A percentile compares a stretch with the other conserved stretches of the same genome.
phyloP scores from a whole-genome alignment of 1,140 invertebrate genomes.

The Eufriesea mexicana region DNA sequence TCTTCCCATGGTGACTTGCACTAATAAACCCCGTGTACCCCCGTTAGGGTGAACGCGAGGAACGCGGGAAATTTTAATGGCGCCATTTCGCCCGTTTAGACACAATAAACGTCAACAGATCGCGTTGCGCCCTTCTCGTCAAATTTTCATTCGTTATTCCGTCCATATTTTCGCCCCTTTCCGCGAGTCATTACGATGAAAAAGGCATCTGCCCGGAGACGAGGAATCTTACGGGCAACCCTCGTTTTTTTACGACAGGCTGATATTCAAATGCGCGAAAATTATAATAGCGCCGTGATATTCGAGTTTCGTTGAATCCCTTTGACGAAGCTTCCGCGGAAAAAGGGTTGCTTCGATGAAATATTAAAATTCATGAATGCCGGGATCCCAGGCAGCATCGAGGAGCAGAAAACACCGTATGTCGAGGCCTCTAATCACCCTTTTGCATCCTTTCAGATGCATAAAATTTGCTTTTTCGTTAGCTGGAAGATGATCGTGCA shows the following conservation, averaged over 20 bases:
- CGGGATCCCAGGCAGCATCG: background rate
- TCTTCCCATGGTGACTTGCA: conserved; percentile 73
- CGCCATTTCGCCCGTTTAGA: conserved; percentile 71
- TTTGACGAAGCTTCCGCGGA: conserved; percentile 43
- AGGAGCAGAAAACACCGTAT: conserved; percentile 10
- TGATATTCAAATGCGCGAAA: conserved; percentile 61
- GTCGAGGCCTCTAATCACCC: conserved; percentile 27
- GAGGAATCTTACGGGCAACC: conserved; percentile 6
- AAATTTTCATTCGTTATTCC: conserved; percentile 40
- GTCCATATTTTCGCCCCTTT: conserved; percentile 54
- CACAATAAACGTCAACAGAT: conserved; percentile 76
- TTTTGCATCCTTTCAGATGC: background rate
- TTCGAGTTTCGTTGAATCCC: conserved; percentile 70
- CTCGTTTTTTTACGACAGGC: background rate
- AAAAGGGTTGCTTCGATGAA: conserved; percentile 67
- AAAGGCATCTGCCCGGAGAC: conserved; percentile 62
- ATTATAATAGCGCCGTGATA: conserved; percentile 71
- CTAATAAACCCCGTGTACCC: conserved; percentile 57
- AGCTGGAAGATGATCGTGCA: background rate
- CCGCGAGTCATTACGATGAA: conserved; percentile 70
- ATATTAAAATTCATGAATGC: conserved; percentile 78
- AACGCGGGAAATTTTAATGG: conserved; percentile 73
- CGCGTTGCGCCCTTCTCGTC: conserved; percentile 65
- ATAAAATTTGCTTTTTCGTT: background rate
- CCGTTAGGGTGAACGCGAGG: conserved; percentile 45